Conservation (phyloP, 2,113 vertebrate genomes). For the Holacanthus passer region DNA sequence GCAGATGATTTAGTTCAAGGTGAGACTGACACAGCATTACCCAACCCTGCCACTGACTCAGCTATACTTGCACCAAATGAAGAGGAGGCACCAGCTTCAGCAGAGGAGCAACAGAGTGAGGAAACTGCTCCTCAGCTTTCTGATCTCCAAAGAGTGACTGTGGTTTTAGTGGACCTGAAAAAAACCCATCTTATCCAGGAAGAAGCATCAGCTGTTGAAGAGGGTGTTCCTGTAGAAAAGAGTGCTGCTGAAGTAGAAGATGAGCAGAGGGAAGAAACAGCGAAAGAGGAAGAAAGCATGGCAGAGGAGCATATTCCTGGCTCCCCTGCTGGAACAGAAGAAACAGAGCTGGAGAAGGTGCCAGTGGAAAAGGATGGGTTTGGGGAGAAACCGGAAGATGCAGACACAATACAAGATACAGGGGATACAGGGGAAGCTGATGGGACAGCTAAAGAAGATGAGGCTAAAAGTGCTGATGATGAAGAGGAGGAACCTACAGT, state of each 20-base stretch:
- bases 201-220: not conserved
- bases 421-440: not conserved
- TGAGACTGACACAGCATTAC: not conserved
- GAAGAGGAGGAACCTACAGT: conserved; percentile 14
- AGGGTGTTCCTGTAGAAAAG: not conserved
- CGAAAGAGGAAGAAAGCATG: not conserved
- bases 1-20: not conserved
- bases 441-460: conserved; percentile 7
- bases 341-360: not conserved
- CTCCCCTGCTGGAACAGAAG: not conserved
- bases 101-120: not conserved
- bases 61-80: not conserved
- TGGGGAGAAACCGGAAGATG: conserved; percentile 8
- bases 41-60: not conserved
- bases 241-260: conserved; percentile 5
- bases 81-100: conserved; percentile 1
- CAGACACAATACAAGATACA: not conserved
- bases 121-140: not conserved
- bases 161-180: conserved; percentile 46
- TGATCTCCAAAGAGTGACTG: conserved; percentile 25
- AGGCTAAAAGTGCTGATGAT: not conserved
- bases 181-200: not conserved
- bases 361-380: not conserved
- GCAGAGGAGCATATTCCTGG: conserved; percentile 1
- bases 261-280: not conserved